phyloP scores from a whole-genome alignment of 2,888 invertebrate genomes.

The Coenonympha arcania region DNA sequence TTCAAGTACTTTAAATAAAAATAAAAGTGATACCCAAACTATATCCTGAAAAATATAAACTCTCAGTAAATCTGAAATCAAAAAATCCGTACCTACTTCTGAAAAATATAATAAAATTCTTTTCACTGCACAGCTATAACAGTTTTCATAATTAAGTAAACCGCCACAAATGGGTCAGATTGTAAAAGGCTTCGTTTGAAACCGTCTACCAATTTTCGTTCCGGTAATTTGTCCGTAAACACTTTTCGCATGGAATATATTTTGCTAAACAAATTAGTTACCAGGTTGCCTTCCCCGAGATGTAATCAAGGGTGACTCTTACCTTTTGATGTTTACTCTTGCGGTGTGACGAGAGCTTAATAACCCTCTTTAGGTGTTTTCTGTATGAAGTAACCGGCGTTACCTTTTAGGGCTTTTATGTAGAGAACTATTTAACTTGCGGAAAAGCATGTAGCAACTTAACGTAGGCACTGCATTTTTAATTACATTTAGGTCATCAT shows the following conservation, averaged over 20 bases:
- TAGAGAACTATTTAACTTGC: neutral
- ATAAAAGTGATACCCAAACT: too few relatives aligned
- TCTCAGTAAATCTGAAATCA: too few relatives aligned
- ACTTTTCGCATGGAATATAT: slow-evolving; percentile 9
- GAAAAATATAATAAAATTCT: too few relatives aligned
- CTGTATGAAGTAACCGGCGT: slow-evolving; percentile 6
- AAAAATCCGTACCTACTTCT: too few relatives aligned
- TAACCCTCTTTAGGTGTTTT: slow-evolving; percentile 24
- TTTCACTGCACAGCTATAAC: neutral
- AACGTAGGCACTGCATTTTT: neutral
- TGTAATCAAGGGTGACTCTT: slow-evolving; percentile 45
- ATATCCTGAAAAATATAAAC: too few relatives aligned
- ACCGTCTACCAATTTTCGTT: neutral
- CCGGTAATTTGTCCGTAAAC: slow-evolving; percentile 10
- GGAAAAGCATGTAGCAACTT: neutral
- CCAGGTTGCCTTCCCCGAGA: slow-evolving; percentile 34
- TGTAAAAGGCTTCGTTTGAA: neutral
- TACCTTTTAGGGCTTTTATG: slow-evolving; percentile 11
- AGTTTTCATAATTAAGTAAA: too few relatives aligned
- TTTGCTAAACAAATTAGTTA: slow-evolving; percentile 15
- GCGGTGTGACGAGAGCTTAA: slow-evolving; percentile 24
- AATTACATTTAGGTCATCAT: too few relatives aligned
- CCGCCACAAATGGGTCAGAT: neutral
- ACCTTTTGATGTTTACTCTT: slow-evolving; percentile 28
- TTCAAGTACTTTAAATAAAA: too few relatives aligned